Base-by-base conservation (phyloP, 92 coral and sea anemone species). In the Desmophyllum pertusum region DNA sequence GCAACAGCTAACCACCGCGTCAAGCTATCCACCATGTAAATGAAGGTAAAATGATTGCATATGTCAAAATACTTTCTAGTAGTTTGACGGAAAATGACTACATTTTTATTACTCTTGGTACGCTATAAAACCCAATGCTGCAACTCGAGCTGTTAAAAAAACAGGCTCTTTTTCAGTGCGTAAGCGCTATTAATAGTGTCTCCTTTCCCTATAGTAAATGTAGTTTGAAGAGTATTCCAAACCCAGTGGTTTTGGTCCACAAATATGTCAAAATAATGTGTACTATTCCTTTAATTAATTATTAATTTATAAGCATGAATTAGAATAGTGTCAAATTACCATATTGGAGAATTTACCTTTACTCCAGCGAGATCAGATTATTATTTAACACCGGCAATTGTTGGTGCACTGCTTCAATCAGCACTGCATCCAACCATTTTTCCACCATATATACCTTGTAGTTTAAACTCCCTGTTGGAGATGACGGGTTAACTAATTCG, bases 1-100 rank as follows among this genome's bases (percentile, higher is more conserved):
- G 84, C 30, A 18, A 18, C n/a, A 25, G 43, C 25, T 33, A 66
- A 80, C 84, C 66, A 37, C 65, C 37, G 84, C 76, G 76, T 50
- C 39, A 50, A 68, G 65, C 74, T 64, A 11, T 64, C 30, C 36
- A 2, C 9, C 45, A 66, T 64, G 43, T 31, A 38, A 68, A 68
- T 68, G 42, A 67, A 69, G 84, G 84, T 68, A 66, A 80, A 14
- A 2, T 5, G 48, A 23, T 66, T 67, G 8, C 62, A 45, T 17
- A 25, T 4, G 50, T 68, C 45, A 31, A 39, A 10, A 30, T 65
- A 11, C 29, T 38, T 21, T 36, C 29, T n/a, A 42, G 66, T 11
- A 37, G 36, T 35, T 18, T 35, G 13, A 35, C 35, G 21, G 35
- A 59, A 27, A 33, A 8, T 67, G 25, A 37, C 73, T 67, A 25